These are phyloP conservation scores for Chrysaora quinquecirrha DNA, from an alignment of 30 jellyfish, hydroid and myxozoan species.

Conservation along the genomic window DNA sequence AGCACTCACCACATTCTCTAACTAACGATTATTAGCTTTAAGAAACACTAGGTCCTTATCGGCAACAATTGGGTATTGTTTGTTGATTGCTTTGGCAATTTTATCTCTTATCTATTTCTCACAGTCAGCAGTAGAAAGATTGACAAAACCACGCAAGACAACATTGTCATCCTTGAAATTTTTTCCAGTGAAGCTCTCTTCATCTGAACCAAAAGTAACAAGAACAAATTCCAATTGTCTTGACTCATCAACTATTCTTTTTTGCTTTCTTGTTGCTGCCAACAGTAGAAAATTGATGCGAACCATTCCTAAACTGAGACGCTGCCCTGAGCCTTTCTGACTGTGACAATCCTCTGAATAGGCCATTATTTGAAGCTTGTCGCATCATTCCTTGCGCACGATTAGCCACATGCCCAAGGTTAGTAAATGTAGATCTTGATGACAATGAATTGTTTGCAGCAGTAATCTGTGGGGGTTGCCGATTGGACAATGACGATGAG, in stretches of 20 bases:
- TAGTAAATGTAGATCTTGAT: too few relatives aligned
- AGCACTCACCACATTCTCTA: background rate
- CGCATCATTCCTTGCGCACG: constrained; percentile 38
- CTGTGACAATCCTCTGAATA: background rate
- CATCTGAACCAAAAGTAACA: background rate
- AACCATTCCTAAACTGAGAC: background rate
- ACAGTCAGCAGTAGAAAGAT: background rate
- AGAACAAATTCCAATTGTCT: background rate
- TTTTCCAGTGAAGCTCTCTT: background rate
- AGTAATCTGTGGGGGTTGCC: background rate
- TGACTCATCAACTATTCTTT: background rate
- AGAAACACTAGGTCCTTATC: background rate
- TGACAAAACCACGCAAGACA: background rate
- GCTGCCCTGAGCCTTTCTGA: constrained; percentile 29
- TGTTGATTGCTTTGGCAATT: background rate
- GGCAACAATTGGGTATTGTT: background rate
- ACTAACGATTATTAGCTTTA: background rate
- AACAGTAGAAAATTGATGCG: background rate
- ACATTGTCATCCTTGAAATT: background rate
- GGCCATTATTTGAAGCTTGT: constrained; percentile 4
- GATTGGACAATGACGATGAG: too few relatives aligned
- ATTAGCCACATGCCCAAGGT: constrained; percentile 16
- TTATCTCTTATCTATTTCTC: background rate
- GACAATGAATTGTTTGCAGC: background rate
- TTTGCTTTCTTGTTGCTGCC: background rate